phyloP scores from a whole-genome alignment of 2,113 vertebrate genomes.

The Cyanoderma ruficeps region DNA sequence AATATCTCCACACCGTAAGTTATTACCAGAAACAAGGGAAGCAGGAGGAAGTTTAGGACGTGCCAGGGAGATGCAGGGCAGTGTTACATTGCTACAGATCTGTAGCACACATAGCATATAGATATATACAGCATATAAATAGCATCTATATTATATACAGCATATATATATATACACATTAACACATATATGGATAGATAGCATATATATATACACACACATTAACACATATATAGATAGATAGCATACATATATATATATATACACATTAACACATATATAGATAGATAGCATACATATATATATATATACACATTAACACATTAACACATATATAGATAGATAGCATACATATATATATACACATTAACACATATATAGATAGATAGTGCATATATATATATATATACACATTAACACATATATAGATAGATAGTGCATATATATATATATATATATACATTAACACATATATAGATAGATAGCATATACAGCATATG shows the following conservation, averaged over 20 bases:
- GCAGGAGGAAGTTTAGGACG: background rate
- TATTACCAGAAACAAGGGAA: background rate
- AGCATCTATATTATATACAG: too few relatives aligned
- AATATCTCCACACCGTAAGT: background rate
- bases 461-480: background rate
- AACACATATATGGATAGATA: too few relatives aligned
- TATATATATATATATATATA: background rate
- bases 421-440: background rate
- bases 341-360: too few relatives aligned
- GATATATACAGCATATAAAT: background rate
- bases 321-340: background rate
- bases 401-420: too few relatives aligned
- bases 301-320: too few relatives aligned
- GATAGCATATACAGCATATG: background rate
- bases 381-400: background rate
- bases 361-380: background rate
- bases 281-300: background rate
- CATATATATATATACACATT: background rate
- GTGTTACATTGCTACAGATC: background rate
- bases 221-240: background rate
- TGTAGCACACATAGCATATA: background rate
- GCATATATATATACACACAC: too few relatives aligned
- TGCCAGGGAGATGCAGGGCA: background rate
- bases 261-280: too few relatives aligned
- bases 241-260: too few relatives aligned